A percentile compares a stretch with the other conserved stretches of the same genome.
Conservation (phyloP, 1,140 invertebrate species). For the Drosophila lowei region DNA sequence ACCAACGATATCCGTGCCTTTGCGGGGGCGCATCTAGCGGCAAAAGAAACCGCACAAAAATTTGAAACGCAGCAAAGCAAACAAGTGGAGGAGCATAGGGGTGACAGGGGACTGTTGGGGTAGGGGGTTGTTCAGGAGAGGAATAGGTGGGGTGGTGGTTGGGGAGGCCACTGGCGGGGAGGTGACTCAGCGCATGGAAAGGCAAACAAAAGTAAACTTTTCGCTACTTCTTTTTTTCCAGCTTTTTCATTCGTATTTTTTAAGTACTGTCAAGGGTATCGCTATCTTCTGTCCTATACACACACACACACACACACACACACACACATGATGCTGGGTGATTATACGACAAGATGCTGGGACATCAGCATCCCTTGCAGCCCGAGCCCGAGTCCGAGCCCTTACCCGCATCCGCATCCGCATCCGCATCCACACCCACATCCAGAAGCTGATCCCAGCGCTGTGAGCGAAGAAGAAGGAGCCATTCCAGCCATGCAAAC, state of each 20-base stretch:
- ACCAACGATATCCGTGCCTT: not conserved
- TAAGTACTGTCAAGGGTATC: slow-evolving; percentile 81
- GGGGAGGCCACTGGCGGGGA: not conserved
- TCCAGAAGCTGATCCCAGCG: slow-evolving; percentile 26
- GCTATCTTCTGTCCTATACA: slow-evolving; percentile 66
- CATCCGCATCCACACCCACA: not conserved
- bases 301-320: slow-evolving; percentile 16
- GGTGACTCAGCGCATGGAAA: not conserved
- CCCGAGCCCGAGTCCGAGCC: slow-evolving; percentile 25
- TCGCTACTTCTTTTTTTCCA: slow-evolving; percentile 38
- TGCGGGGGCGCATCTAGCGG: slow-evolving; percentile 25
- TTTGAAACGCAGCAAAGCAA: slow-evolving; percentile 55
- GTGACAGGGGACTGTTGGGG: no score
- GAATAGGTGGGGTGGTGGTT: not conserved
- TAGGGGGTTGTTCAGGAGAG: not conserved
- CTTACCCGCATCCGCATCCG: not conserved
- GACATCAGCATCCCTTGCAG: not conserved
- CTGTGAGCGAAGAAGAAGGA: slow-evolving; percentile 7
- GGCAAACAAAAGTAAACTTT: slow-evolving; percentile 74
- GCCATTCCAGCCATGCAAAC: slow-evolving; percentile 42
- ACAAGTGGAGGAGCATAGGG: slow-evolving; percentile 12
- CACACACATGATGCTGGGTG: slow-evolving; percentile 28
- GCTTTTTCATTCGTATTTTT: slow-evolving; percentile 44
- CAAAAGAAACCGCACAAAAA: slow-evolving; percentile 43
- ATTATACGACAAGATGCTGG: slow-evolving; percentile 69